Evolutionary conservation across 2,113 vertebrate species (phyloP).

Genomic region (Dicentrarchus labrax): DNA sequence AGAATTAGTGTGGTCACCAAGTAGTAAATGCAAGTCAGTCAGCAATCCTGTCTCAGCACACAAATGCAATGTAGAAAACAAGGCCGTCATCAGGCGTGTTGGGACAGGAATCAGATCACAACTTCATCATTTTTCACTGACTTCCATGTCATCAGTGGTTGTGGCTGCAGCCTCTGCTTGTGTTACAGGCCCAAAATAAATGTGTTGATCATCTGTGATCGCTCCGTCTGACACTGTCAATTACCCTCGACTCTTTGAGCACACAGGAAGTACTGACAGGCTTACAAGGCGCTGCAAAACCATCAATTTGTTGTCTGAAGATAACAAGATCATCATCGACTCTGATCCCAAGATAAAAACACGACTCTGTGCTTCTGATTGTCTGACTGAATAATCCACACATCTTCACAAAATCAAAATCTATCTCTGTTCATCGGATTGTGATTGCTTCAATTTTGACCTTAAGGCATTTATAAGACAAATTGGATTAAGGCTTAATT

Average conservation of each 20-base stretch:
- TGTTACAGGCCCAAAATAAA: conserved; percentile 33
- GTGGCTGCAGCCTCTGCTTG: background rate
- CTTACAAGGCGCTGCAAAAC: background rate
- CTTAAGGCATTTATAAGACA: background rate
- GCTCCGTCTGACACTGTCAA: conserved; percentile 18
- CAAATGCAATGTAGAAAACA: no score
- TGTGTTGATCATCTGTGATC: conserved; percentile 41
- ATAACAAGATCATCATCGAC: background rate
- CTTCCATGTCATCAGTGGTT: background rate
- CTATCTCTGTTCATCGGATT: background rate
- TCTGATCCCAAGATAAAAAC: background rate
- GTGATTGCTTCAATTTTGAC: background rate
- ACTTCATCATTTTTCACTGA: background rate
- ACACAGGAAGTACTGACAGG: background rate
- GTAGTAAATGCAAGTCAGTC: background rate
- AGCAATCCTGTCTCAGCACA: no score
- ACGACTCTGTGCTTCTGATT: background rate
- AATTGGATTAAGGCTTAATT: background rate
- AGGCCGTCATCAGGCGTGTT: background rate
- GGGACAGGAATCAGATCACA: background rate
- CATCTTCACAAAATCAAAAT: background rate
- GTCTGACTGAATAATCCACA: background rate
- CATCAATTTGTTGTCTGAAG: background rate
- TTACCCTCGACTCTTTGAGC: conserved; percentile 18
- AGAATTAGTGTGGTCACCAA: background rate